These are phyloP conservation scores for Tetramorium simillimum DNA, from an alignment of 1,140 invertebrate genomes.

Conservation along the genomic window DNA sequence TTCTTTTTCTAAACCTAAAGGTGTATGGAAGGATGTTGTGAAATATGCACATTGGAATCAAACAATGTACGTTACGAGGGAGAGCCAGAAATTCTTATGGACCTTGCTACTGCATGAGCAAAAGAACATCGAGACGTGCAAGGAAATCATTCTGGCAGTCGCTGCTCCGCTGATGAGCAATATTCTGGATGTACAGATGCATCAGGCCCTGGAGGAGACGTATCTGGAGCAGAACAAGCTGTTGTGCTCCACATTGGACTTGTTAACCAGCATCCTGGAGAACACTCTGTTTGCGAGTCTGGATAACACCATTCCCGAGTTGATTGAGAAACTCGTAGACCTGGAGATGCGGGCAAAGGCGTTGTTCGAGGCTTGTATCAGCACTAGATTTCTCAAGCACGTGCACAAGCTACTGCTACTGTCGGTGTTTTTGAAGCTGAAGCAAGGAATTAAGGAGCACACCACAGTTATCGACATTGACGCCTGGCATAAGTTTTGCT, in stretches of 20 bases:
- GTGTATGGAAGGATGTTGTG: constrained; percentile 86
- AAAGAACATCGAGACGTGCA: constrained; percentile 83
- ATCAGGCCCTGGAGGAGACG: constrained; percentile 82
- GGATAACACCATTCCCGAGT: constrained; percentile 78
- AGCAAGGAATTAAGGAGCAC: constrained; percentile 71
- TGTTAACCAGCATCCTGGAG: constrained; percentile 83
- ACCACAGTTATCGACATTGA: constrained; percentile 67
- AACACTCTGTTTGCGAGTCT: constrained; percentile 79
- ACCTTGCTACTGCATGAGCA: constrained; percentile 85
- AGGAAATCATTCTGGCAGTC: constrained; percentile 85
- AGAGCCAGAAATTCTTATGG: constrained; percentile 86
- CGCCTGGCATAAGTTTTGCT: constrained; percentile 74
- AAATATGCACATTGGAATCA: constrained; percentile 87
- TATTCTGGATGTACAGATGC: constrained; percentile 75
- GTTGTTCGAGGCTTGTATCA: constrained; percentile 81
- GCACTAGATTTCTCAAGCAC: constrained; percentile 80
- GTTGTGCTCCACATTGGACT: constrained; percentile 85
- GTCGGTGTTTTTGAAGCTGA: constrained; percentile 79
- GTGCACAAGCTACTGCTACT: constrained; percentile 80
- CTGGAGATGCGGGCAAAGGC: constrained; percentile 80
- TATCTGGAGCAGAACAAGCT: constrained; percentile 85
- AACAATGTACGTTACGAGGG: constrained; percentile 88
- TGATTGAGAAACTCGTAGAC: constrained; percentile 76
- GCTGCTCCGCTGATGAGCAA: constrained; percentile 84
- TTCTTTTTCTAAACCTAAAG: constrained; percentile 64